Base-by-base conservation (phyloP, 1,140 invertebrate species). In the Pristionchus pacificus region DNA sequence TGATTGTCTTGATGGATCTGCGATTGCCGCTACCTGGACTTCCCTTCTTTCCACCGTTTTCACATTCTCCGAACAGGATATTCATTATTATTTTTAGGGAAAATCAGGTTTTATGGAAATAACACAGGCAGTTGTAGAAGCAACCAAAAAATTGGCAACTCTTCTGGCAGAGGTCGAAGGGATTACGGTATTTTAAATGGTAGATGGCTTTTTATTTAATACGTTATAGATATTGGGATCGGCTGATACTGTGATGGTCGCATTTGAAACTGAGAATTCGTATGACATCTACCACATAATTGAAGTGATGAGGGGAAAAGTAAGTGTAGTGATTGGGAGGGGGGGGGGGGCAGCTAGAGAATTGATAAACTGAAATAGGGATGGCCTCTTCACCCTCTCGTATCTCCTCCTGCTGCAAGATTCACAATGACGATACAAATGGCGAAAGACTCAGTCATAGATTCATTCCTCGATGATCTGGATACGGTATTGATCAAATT, bases 1-100 rank as follows among this genome's bases (percentile, higher is more conserved):
- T 27, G 77, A 72, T 28, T 60, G 49, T 60, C 30, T 78, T 25
- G 71, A 82, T 3, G 79, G 79, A 28, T 69, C 66, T 24, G 60
- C 78, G 3, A 61, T 83, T n/a, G 79, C 79, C 2, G 58, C 78
- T 15, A 78, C 79, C n/a, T 81, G 79, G 79, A 79, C 78, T 2
- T 71, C 79, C 19, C 65, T 81, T 38, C 74, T 81, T 19, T 55
- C 60, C 38, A 73, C 74, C 27, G 78, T 66, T 49, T 19, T 49
- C 19, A 6, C 38, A 14, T 28, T n/a, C 2, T 19, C n/a, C n/a
- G 2, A 14, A 2, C 32, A 55, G 33, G 3, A 66, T 25, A 2
- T 14, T 38, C 24, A 19, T 10, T 13, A 10, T 13, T n/a, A 13
- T 49, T 66, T 66, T 29, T 15, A 69, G 66, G 71, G 71, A 62